Base-by-base conservation (phyloP, 2,888 invertebrate species). In the Monopis laevigella region DNA sequence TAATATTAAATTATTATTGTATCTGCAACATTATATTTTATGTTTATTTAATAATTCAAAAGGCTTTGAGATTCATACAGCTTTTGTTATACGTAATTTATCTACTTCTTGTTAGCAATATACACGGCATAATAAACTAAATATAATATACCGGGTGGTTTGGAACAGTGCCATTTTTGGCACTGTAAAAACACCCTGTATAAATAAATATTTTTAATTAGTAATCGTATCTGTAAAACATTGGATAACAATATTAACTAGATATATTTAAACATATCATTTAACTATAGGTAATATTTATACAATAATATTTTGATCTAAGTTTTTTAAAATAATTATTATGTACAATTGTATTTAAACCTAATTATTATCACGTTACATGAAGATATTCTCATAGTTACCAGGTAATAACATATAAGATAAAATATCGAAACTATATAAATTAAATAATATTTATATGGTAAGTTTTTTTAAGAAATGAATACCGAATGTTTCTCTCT, bases 311-410 rank as follows among this genome's bases (percentile, higher is more conserved):
- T n/a, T n/a, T n/a, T n/a, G n/a, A n/a, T n/a, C n/a, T n/a, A n/a
- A n/a, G 6, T 24, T 24, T 10, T 24, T 7, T 24, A 24, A 24
- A 7, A 24, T 24, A 6, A 24, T 7, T 24, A 35, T 11, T 75
- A 72, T 77, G 55, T 77, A 77, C 45, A 58, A 54, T 48, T 59
- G 14, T 43, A 10, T 61, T 66, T 65, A 69, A 59, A 53, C 55
- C 78, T 80, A 80, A 65, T 80, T 80, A 80, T 80, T 80, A 80
- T 80, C 78, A 77, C 75, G 75, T 80, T 80, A 75, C 78, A 66
- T 60, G 64, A 58, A 63, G 62, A 55, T 12, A 36, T 21, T 36
- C 29, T 27, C 50, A 54, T 50, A 46, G 51, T 21, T 12, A 39
- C 13, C 30, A 40, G n/a, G n/a, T 19, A 42, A 42, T 18, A 27